Conservation (phyloP, 2,797 vertebrate genomes). For the Miopithecus talapoin region DNA sequence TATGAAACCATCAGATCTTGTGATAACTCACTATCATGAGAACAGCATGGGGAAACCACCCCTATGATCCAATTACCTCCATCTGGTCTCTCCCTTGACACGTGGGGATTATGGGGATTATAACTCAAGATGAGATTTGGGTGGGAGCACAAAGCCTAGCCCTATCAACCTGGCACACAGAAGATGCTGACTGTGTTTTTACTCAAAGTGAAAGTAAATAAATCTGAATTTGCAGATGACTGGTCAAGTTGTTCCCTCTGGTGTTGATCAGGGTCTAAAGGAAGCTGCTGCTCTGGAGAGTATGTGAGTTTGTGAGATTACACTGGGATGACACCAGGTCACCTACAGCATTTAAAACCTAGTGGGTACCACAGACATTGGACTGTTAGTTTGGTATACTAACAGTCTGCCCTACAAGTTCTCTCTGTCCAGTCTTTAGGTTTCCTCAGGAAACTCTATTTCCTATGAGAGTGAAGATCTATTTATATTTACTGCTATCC, state of each 20-base stretch:
- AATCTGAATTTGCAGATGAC: neutral
- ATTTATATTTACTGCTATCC: neutral
- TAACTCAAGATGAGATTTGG: neutral
- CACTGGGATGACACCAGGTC: neutral
- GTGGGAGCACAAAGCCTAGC: neutral
- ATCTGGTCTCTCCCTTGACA: neutral
- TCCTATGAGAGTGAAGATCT: neutral
- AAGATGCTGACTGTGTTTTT: neutral
- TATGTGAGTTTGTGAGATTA: too few species aligned
- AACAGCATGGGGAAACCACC: neutral
- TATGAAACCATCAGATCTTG: neutral
- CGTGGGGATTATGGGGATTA: neutral
- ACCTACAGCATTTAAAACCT: neutral
- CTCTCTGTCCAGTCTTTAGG: neutral
- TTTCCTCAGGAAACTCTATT: neutral
- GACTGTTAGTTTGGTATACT: neutral
- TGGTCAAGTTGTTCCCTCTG: neutral
- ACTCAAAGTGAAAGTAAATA: constrained; percentile 19
- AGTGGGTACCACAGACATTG: neutral
- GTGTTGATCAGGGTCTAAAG: neutral
- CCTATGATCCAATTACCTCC: neutral
- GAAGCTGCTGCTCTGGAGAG: neutral
- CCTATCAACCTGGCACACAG: neutral
- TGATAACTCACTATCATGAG: neutral
- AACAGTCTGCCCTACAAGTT: neutral